A percentile compares a stretch with the other conserved stretches of the same genome.
Conservation (phyloP, 2,797 vertebrate genomes). For the Takifugu ocellatus region DNA sequence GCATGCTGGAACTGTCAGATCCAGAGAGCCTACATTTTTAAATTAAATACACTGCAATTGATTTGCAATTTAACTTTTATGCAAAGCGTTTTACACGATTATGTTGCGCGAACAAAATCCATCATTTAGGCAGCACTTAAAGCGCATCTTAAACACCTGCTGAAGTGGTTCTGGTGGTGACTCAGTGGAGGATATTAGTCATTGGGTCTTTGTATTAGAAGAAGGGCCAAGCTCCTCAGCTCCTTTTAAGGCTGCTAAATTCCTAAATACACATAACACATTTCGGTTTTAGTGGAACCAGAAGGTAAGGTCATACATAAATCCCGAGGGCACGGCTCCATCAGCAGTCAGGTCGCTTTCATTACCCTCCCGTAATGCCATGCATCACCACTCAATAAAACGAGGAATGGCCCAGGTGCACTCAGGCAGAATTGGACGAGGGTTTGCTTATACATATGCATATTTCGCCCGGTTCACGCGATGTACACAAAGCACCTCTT, state of each 20-base stretch:
- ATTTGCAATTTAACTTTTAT: not conserved
- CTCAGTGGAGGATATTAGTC: slow-evolving; percentile 52
- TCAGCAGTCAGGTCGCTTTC: slow-evolving; percentile 39
- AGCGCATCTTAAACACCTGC: slow-evolving; percentile 56
- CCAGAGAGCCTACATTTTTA: slow-evolving; percentile 14
- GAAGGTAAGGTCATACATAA: slow-evolving; percentile 41
- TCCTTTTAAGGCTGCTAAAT: slow-evolving; percentile 36
- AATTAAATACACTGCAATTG: slow-evolving; percentile 16
- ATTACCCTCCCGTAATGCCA: slow-evolving; percentile 46
- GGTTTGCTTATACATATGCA: slow-evolving; percentile 8
- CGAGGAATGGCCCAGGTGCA: slow-evolving; percentile 6
- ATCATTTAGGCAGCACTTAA: slow-evolving; percentile 27
- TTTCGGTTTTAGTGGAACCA: slow-evolving; percentile 47
- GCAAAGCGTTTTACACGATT: not conserved
- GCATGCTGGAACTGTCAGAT: slow-evolving; percentile 25
- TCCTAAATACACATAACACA: slow-evolving; percentile 31
- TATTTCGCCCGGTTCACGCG: not conserved
- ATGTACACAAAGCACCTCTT: not conserved
- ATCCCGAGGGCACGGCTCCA: slow-evolving; percentile 30
- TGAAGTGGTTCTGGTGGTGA: slow-evolving; percentile 41
- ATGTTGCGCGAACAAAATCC: slow-evolving; percentile 15
- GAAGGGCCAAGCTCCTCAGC: slow-evolving; percentile 30
- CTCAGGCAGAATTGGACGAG: slow-evolving; percentile 7
- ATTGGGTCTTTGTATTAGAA: slow-evolving; percentile 38
- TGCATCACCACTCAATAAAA: slow-evolving; percentile 34